Percentiles rank a stretch among this genome's conserved stretches.
phyloP scores from a whole-genome alignment of 2,797 vertebrate genomes.

The Babyrousa celebensis region DNA sequence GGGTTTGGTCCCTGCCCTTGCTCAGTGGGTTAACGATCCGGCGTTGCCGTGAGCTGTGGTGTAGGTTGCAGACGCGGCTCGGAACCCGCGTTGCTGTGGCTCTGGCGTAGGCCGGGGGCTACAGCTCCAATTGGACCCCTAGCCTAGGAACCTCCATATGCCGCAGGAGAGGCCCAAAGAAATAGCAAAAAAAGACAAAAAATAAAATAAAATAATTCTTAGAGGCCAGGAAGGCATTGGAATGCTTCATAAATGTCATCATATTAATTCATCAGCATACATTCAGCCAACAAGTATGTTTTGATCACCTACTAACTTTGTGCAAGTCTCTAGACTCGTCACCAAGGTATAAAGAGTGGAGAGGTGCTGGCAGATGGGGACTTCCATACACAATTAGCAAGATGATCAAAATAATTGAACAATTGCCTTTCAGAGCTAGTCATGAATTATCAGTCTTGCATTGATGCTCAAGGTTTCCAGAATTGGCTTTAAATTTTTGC shows the following conservation, averaged over 20 bases:
- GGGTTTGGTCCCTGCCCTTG: too few relatives aligned
- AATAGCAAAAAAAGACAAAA: too few relatives aligned
- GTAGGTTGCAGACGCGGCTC: too few relatives aligned
- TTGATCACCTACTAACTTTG: background rate
- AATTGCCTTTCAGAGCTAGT: background rate
- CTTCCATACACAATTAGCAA: background rate
- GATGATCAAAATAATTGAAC: background rate
- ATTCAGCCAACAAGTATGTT: background rate
- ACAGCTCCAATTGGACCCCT: too few relatives aligned
- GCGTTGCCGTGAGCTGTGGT: too few relatives aligned
- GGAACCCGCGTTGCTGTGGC: too few relatives aligned
- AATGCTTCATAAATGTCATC: background rate
- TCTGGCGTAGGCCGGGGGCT: too few relatives aligned
- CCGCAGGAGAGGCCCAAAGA: too few relatives aligned
- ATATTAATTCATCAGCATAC: background rate
- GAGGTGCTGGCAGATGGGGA: background rate
- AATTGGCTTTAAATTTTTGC: conserved; percentile 22
- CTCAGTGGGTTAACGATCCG: too few relatives aligned
- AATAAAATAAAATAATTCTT: conserved; percentile 2
- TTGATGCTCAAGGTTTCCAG: background rate
- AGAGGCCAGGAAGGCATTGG: background rate
- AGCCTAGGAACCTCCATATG: too few relatives aligned
- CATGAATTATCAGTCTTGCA: background rate
- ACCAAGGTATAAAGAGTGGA: background rate
- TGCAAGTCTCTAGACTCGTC: background rate